Conservation (phyloP, 2,888 invertebrate genomes). For the Agapostemon virescens region DNA sequence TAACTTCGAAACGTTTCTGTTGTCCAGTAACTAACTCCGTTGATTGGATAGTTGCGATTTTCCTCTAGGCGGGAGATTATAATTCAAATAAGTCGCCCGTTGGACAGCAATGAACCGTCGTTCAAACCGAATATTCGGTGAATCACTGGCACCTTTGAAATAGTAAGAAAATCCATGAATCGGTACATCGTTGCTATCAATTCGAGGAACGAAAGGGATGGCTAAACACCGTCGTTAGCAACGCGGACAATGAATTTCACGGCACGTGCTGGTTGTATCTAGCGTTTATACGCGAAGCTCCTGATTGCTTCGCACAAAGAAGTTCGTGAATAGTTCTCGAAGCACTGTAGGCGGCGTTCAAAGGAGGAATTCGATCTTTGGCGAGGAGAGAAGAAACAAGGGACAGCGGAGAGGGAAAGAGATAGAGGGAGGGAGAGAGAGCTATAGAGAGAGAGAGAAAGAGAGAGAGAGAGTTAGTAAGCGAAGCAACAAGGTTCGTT, state of each 20-base stretch:
- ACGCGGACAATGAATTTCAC: constrained; percentile 51
- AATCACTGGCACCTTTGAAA: too few species aligned
- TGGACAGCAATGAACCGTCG: background rate
- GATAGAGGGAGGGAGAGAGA: constrained; percentile 12
- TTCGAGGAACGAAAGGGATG: constrained; percentile 22
- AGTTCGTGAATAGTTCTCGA: constrained; percentile 65
- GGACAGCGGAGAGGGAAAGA: constrained; percentile 44
- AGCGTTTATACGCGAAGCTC: constrained; percentile 58
- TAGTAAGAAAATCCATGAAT: background rate
- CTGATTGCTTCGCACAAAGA: constrained; percentile 63
- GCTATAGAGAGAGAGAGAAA: background rate
- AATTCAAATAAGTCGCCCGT: background rate
- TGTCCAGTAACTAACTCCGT: too few species aligned
- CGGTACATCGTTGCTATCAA: background rate
- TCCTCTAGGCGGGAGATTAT: too few species aligned
- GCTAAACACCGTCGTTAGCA: constrained; percentile 29
- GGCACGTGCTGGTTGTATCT: constrained; percentile 53
- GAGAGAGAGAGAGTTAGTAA: constrained; percentile 18
- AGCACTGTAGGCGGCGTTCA: constrained; percentile 56
- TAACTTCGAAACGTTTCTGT: too few species aligned
- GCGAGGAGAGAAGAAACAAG: constrained; percentile 54
- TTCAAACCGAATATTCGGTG: background rate
- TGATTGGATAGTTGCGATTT: too few species aligned
- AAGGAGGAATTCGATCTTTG: constrained; percentile 64
- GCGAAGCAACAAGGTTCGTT: constrained; percentile 67